Evolutionary conservation across 37 sponge, comb jelly and placozoan species (phyloP), one percentile per base, ranked within the genome.

Genomic region (Petrosia ficiformis): DNA sequence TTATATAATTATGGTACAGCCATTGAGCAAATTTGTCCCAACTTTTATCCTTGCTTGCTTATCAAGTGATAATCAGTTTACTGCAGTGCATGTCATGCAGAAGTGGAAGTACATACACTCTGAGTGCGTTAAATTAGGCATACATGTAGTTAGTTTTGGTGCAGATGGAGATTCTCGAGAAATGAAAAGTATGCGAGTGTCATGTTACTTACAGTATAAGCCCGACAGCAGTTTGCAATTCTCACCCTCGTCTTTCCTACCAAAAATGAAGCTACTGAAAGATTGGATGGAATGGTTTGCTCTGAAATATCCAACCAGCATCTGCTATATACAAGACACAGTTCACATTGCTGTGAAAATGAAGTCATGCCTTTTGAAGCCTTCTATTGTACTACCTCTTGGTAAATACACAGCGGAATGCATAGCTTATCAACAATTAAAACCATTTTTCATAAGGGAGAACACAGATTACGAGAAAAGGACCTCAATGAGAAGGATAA

Each of bases 1-100:
- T 69, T 78, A n/a, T 78, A 78, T 39, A n/a, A n/a, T n/a, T n/a
- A 78, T 78, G 79, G 70, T 48, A 68, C 72, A 80, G 33, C 72
- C 80, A 10, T 65, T 80, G n/a, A 37, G 30, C 41, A 4, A 30
- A 59, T 32, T 44, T 59, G 54, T 59, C 14, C 80, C 79, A 44
- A 30, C 72, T 24, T 72, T 72, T 43, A 44, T 59, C 24, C 40
- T 80, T n/a, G 61, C 72, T 11, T 80, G 80, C 34, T 34, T 70
- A 16, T 71, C 72, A 3, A 80, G 67, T 30, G 37, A 74, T 39
- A 71, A 80, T 72, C 57, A 80, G 33, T 78, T 78, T 56, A 36
- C 59, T 34, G 59, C 57, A 67, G 59, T 52, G 21, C 2, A 35
- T 11, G 79, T 78, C 3, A 32, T 78, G 22, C 4, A 44, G 58